Evolutionary conservation across 2,888 invertebrate genomes (phyloP).

Genomic region (Dryobota labecula): DNA sequence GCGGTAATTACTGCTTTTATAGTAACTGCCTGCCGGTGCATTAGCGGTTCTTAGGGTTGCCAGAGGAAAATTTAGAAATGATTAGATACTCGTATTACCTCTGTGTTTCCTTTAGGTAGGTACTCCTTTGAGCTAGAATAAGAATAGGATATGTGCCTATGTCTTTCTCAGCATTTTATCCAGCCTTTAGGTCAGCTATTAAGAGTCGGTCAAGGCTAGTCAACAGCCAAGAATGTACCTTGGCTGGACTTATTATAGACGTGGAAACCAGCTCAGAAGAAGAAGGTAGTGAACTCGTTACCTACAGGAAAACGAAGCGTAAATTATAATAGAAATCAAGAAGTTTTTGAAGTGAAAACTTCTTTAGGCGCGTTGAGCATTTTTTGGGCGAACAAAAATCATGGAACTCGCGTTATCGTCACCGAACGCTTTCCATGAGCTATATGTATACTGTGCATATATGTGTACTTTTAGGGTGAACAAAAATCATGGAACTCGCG

Average conservation of each 20-base stretch:
- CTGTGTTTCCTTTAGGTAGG: conserved; percentile 37
- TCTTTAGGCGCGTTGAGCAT: no score
- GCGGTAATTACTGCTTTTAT: conserved; percentile 77
- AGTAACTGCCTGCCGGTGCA: conserved; percentile 75
- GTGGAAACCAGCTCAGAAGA: not conserved
- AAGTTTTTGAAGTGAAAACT: no score
- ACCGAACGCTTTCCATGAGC: no score
- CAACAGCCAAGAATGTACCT: not conserved
- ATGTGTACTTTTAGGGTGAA: no score
- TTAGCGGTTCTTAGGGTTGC: conserved; percentile 65
- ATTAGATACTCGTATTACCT: conserved; percentile 24
- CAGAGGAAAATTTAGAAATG: conserved; percentile 34
- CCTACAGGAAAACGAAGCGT: not conserved
- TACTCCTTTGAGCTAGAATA: not conserved
- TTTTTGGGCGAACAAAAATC: no score
- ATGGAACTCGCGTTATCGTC: no score
- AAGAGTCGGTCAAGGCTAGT: not conserved
- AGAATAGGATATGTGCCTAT: not conserved
- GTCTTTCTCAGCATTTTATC: not conserved
- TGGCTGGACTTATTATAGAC: not conserved
- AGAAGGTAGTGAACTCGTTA: not conserved
- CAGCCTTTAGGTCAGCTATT: not conserved
- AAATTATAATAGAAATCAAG: not conserved
- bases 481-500: no score
- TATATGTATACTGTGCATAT: no score